Evolutionary conservation across 2,888 invertebrate species (phyloP), one percentile per base, ranked within the genome.

Genomic region (Pardosa pseudoannulata): DNA sequence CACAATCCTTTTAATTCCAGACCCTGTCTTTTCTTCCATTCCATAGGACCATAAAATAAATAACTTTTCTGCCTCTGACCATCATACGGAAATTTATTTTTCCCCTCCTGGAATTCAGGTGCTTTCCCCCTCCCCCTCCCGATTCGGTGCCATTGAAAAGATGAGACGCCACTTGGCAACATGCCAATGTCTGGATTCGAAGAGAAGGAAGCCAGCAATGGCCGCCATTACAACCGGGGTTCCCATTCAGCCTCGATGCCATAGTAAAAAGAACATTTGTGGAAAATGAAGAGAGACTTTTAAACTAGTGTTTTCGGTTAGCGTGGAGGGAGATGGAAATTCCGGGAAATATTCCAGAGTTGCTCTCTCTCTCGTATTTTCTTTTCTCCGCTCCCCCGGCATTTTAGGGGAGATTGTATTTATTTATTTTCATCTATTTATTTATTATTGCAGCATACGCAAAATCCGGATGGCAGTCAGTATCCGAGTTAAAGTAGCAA

Each of bases 161-260:
- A 85, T 85, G 78, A 78, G 83, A 85, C 67, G 83, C 50, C 73
- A 78, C 83, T 85, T 85, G 83, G 83, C 83, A 85, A 36, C 29
- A 27, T 85, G 78, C 83, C 83, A 85, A 85, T 78, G 83, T 85
- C 83, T 85, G 78, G 72, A 67, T 73, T 36, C 50, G 65, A 39
- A 46, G 71, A 31, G 72, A 56, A 72, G 46, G 82, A 72, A 68
- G 23, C 68, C 39, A 74, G 71, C 64, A 41, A 46, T 29, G 64
- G 81, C 83, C 28, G 83, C 83, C 83, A 83, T 83, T 83, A 83
- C 76, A 64, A 27, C 27, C n/a, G 28, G 68, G 68, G 56, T 16
- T 72, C 29, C 70, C 72, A 70, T 70, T 70, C 41, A 70, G 28
- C n/a, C 11, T 28, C 19, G 70, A 70, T 70, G n/a, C 70, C 41